phyloP scores from a whole-genome alignment of 2,113 vertebrate genomes.

The Charadrius vociferus region DNA sequence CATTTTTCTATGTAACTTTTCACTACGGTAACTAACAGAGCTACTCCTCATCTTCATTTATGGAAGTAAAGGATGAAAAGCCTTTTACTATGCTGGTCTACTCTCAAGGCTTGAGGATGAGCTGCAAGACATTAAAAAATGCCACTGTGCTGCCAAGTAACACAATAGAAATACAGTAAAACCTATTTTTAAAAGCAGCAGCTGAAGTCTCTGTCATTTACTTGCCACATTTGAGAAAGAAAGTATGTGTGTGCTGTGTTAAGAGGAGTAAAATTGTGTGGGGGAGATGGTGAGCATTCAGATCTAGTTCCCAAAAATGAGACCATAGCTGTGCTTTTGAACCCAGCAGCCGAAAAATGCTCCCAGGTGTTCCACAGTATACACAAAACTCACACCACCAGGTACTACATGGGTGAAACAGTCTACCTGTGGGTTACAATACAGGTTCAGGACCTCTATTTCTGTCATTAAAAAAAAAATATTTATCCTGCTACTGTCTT shows the following conservation, averaged over 20 bases:
- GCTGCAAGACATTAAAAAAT: not conserved
- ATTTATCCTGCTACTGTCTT: not conserved
- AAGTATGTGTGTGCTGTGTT: not conserved
- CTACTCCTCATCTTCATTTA: not conserved
- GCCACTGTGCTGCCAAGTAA: not conserved
- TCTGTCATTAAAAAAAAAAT: not conserved
- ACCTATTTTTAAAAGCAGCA: constrained; percentile 16
- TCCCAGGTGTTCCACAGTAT: not conserved
- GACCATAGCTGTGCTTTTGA: not conserved
- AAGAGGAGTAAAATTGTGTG: not conserved
- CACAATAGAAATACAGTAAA: not conserved
- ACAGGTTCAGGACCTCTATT: not conserved
- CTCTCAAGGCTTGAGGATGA: not conserved
- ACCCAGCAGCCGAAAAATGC: not conserved
- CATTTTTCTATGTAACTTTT: not conserved
- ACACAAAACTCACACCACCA: not conserved
- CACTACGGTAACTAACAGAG: not conserved
- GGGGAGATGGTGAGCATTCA: not conserved
- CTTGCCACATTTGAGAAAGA: not conserved
- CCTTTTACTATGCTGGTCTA: not conserved
- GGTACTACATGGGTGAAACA: not conserved
- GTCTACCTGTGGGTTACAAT: not conserved
- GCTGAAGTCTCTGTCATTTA: not conserved
- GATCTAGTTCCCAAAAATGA: not conserved
- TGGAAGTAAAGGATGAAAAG: not conserved